Evolutionary conservation across 2,888 invertebrate genomes (phyloP).

Genomic region (Helicoverpa assulta): DNA sequence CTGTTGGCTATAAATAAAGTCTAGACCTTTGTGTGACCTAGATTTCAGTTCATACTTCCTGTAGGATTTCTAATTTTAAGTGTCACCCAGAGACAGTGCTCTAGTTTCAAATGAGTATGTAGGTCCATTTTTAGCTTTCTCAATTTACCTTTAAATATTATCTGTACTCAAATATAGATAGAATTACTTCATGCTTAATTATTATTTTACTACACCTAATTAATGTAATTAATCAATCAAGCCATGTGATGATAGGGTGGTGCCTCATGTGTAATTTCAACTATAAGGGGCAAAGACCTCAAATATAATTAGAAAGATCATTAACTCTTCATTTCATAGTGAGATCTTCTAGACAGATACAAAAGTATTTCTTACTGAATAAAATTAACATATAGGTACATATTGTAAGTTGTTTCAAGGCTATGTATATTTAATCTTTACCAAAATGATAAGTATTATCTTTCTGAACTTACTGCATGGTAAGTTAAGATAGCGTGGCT

Average conservation of each 20-base stretch:
- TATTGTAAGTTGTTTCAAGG: constrained; percentile 67
- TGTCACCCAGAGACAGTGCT: constrained; percentile 77
- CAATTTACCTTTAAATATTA: constrained; percentile 37
- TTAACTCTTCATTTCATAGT: constrained; percentile 5
- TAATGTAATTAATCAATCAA: neutral
- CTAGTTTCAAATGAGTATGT: constrained; percentile 67
- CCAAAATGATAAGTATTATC: constrained; percentile 59
- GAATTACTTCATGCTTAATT: neutral
- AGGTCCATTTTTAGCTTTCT: constrained; percentile 51
- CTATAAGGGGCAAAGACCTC: constrained; percentile 40
- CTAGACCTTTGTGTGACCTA: constrained; percentile 84
- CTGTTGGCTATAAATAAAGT: constrained; percentile 70
- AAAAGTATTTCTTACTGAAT: constrained; percentile 33
- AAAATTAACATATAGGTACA: constrained; percentile 40
- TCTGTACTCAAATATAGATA: constrained; percentile 24
- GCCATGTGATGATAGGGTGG: constrained; percentile 11
- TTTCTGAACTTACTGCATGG: constrained; percentile 15
- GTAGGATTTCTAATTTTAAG: constrained; percentile 81
- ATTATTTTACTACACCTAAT: neutral
- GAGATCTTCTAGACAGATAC: constrained; percentile 12
- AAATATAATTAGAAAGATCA: constrained; percentile 23
- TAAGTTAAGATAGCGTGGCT: constrained; percentile 55
- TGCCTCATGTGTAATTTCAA: constrained; percentile 13
- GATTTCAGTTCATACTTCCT: constrained; percentile 79
- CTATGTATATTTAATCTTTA: constrained; percentile 66